Evolutionary conservation across 2,113 vertebrate species (phyloP), one percentile per base, ranked within the genome.

Genomic region (Oryzias woworae): DNA sequence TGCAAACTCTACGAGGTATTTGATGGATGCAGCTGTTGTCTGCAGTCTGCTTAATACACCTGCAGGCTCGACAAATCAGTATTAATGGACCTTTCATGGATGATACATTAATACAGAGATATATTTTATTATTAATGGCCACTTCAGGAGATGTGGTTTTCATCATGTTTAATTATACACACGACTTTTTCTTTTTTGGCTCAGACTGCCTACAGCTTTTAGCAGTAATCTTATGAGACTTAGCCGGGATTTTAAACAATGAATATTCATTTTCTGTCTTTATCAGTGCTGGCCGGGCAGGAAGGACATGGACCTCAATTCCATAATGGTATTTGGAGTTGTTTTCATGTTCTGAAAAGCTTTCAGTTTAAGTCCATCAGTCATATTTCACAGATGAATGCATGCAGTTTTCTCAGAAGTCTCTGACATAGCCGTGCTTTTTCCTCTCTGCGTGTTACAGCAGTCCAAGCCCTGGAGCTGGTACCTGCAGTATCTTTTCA

Each of bases 401-500:
- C 26, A 44, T 22, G 53, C 49, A 12, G 36, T 36, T 13, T 12
- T 10, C 41, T 82, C 17, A 59, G 59, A 59, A 65, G 49, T 64
- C 53, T 44, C 49, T 3, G n/a, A 14, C 57, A 14, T 63, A 3
- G 53, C 17, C 42, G 15, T 20, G 18, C 45, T 14, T 49, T 42
- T 7, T 45, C 1, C 44, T 23, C 44, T 14, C 18, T 55, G 10
- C 63, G 43, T 79, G 62, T 65, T 86, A 80, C 72, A 93, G 50
- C 56, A 91, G 83, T 92, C 93, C 42, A 94, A 85, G 75, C 90
- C 58, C 26, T 97, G 96, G 97, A 90, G 89, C 62, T 93, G 91
- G 90, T 99, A 96, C 71, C 80, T 95, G 90, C 85, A 97, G 59
- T 97, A 93, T 85, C 92, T 99, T 62, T 94, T 92, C 70, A 58